Conservation (phyloP, 2,888 invertebrate genomes). For the Ophonus ardosiacus region DNA sequence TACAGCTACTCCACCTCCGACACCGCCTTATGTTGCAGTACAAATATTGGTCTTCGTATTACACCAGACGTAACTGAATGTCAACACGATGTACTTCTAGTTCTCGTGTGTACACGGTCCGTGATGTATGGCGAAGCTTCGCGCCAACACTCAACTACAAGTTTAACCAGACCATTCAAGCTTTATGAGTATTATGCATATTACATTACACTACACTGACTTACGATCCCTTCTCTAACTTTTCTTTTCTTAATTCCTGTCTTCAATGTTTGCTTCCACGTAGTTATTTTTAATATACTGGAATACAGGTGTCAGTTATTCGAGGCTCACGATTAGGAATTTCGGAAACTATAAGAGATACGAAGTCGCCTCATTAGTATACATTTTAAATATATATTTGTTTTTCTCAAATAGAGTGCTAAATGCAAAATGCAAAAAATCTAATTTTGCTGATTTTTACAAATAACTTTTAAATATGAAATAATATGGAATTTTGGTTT, state of each 20-base stretch:
- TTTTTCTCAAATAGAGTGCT: no score
- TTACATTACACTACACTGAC: not conserved
- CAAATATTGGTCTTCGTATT: constrained; percentile 62
- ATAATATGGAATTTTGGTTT: no score
- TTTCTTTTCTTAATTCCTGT: not conserved
- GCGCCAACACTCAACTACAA: constrained; percentile 31
- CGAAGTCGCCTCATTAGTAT: no score
- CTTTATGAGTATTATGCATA: constrained; percentile 12
- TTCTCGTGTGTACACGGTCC: constrained; percentile 47
- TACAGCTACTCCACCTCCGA: constrained; percentile 1
- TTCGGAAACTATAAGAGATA: no score
- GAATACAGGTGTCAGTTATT: no score
- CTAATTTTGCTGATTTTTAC: no score
- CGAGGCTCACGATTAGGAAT: no score
- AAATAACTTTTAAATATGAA: no score
- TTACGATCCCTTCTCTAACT: no score
- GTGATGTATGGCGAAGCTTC: constrained; percentile 52
- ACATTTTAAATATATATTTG: no score
- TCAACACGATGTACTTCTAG: constrained; percentile 61
- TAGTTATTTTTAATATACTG: constrained; percentile 60
- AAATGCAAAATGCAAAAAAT: no score
- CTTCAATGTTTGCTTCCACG: constrained; percentile 6
- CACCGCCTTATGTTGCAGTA: constrained; percentile 44
- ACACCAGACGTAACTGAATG: constrained; percentile 58
- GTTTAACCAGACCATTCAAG: constrained; percentile 27